Base-by-base conservation (phyloP, 2,888 invertebrate species). In the Scelioninae gen. 2 region DNA sequence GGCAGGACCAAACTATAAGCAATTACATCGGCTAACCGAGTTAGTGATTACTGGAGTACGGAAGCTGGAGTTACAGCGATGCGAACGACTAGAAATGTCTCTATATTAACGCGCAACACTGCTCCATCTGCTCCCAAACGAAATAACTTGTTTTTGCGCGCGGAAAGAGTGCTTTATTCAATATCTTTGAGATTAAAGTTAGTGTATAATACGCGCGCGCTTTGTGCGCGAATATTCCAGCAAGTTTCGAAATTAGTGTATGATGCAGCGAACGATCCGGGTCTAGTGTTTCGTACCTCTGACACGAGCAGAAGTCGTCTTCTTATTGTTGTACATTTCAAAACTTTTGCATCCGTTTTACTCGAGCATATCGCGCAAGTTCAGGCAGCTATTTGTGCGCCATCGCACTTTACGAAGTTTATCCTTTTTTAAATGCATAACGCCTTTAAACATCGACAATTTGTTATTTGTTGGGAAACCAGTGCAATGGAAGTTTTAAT, bases 101-200 rank as follows among this genome's bases (percentile, higher is more conserved):
- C 37, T 15, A 46, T 52, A 53, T 65, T 71, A 65, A 46, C 48
- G 41, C 52, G 60, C 52, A 55, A 65, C 58, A 60, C 58, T 60
- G 52, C 64, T 60, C 58, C 57, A 65, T 65, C 65, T 65, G 71
- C 35, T 65, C 45, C 22, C 53, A 53, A 65, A 65, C 58, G 41
- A 72, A 65, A 60, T 65, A 65, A 65, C 45, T 70, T 64, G 70
- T 70, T 70, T 63, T 70, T 50, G 63, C 52, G 35, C 41, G 18
- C 31, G n/a, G 48, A 57, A 63, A 63, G 57, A 64, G 37, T 52
- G 53, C 55, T 57, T 63, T 50, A 63, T 57, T 70, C 48, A 57
- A 70, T 63, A 63, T 61, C 61, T 63, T 63, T 37, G 53, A 53
- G 55, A 68, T 60, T 60, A 68, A 60, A 68, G 52, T 68, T 60